Evolutionary conservation across 2,113 vertebrate genomes (phyloP).

Genomic region (Heterochromis multidens): DNA sequence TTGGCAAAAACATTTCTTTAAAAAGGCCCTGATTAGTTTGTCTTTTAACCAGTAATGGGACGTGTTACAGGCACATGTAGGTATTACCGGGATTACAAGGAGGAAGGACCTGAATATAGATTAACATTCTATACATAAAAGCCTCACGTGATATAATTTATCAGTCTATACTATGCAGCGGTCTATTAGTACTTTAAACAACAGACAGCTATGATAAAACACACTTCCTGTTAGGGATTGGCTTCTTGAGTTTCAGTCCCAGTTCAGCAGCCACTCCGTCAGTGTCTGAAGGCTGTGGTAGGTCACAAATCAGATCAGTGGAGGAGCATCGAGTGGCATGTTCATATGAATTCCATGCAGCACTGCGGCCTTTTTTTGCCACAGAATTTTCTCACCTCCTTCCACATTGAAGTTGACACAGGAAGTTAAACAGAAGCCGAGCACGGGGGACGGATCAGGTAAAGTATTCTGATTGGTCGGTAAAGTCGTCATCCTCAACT

Average conservation of each 20-base stretch:
- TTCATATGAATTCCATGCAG: constrained; percentile 14
- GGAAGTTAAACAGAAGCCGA: constrained; percentile 13
- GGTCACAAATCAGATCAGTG: constrained; percentile 14
- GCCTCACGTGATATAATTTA: constrained; percentile 27
- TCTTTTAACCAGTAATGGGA: constrained; percentile 31
- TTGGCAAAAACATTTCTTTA: constrained; percentile 14
- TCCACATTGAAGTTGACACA: constrained; percentile 33
- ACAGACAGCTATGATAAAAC: constrained; percentile 3
- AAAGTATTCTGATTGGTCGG: constrained; percentile 60
- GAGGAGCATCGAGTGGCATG: not conserved
- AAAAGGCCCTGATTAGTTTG: not conserved
- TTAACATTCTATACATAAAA: constrained; percentile 37
- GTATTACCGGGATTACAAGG: constrained; percentile 49
- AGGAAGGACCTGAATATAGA: constrained; percentile 62
- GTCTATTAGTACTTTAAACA: not conserved
- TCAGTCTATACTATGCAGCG: constrained; percentile 14
- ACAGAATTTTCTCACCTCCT: not conserved
- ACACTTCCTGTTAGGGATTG: not conserved
- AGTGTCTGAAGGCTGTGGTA: not conserved
- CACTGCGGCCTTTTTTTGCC: not conserved
- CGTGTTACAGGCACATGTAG: constrained; percentile 73
- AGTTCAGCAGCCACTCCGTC: not conserved
- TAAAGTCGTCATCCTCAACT: constrained; percentile 51
- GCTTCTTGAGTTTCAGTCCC: constrained; percentile 10
- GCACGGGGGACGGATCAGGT: constrained; percentile 59